Percentiles rank a stretch among this genome's conserved stretches.
These are phyloP conservation scores for Anagyrus pseudococci DNA, from an alignment of 2,888 invertebrate genomes.

Conservation along the genomic window DNA sequence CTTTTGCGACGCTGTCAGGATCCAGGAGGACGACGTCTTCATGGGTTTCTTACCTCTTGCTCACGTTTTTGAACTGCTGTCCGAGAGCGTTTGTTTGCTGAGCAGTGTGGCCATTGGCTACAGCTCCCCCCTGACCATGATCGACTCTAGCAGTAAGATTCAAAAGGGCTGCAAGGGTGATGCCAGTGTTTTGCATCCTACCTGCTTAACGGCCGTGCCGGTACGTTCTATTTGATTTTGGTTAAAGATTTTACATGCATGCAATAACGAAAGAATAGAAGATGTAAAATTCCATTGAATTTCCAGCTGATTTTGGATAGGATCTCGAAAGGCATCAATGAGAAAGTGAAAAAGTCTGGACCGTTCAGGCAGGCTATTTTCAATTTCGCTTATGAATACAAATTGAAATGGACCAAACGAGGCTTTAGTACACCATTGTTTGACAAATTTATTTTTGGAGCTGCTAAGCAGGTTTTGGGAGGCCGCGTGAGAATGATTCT, in stretches of 20 bases:
- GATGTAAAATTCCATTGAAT: conserved; percentile 12
- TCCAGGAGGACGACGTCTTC: conserved; percentile 79
- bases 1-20: conserved; percentile 79
- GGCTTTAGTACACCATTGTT: conserved; percentile 84
- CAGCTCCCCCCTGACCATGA: conserved; percentile 92
- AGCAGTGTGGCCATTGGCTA: conserved; percentile 94
- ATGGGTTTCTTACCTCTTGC: conserved; percentile 97
- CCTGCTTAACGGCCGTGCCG: conserved; percentile 95
- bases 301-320: conserved; percentile 92
- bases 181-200: conserved; percentile 87
- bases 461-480: conserved; percentile 79
- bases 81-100: conserved; percentile 84
- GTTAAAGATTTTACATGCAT: neutral
- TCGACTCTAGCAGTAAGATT: conserved; percentile 93
- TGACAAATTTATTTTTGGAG: conserved; percentile 67
- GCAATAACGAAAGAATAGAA: too few species aligned
- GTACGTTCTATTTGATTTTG: conserved; percentile 64
- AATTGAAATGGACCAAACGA: conserved; percentile 81
- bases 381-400: conserved; percentile 94
- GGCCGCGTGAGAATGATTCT: conserved; percentile 88
- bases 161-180: conserved; percentile 95
- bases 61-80: conserved; percentile 94
- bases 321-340: conserved; percentile 95
- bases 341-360: conserved; percentile 87
- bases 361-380: conserved; percentile 83